Base-by-base conservation (phyloP, 2,888 invertebrate species). In the Ferrisia virgata region DNA sequence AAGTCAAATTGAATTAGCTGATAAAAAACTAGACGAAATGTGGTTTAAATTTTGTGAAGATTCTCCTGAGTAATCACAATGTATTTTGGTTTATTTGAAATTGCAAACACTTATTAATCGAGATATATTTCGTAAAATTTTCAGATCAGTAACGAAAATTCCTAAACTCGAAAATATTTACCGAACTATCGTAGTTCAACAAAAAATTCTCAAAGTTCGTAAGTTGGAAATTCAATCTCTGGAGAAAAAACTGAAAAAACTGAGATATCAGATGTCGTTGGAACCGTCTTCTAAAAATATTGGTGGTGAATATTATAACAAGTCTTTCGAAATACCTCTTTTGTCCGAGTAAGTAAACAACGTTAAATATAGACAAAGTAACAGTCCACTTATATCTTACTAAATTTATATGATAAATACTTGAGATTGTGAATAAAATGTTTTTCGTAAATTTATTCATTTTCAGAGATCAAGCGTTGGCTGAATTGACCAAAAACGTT, bases 1-100 rank as follows among this genome's bases (percentile, higher is more conserved):
- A 86, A 93, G 92, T 0, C 95, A 95, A 87, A 87, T 96, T 6
- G 91, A 91, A 2, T 93, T 94, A 87, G 93, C 94, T 0, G 92
- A 93, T 86, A 91, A 92, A 85, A 91, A 92, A 1, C 90, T 96
- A 2, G 95, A 96, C 6, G 82, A 82, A 31, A 39, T 82, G 69
- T 82, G 82, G 82, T 82, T 15, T n/a, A 69, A 43, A 76, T 82
- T 47, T 53, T 47, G 31, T 4, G 79, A 79, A 47, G 22, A 79
- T 43, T 47, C 79, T 28, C 47, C 79, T 15, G 31, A 43, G 79
- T 79, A 31, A 40, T 47, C 15, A 18, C 53, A 53, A 25, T 58
- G 2, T 15, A 28, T 13, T 28, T 78, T 78, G n/a, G n/a, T 40
- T 8, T 25, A 47, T 0, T 25, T 79, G 18, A 43, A 43, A 36